These are phyloP conservation scores for Drosophila neutralis DNA, from an alignment of 2,888 invertebrate genomes.

Conservation along the genomic window DNA sequence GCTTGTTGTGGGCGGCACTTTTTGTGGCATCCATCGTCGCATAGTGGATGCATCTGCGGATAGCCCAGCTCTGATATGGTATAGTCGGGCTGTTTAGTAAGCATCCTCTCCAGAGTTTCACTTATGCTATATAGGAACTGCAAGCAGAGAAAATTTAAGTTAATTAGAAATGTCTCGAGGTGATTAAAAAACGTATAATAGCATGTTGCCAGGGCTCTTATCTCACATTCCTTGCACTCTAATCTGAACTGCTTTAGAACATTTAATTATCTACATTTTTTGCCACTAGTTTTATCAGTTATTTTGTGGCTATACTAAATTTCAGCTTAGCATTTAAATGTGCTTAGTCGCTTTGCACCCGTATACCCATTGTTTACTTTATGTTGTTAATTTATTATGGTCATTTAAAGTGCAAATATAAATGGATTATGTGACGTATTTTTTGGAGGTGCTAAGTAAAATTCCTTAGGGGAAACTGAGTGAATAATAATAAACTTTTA, in stretches of 20 bases:
- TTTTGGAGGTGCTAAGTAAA: not conserved
- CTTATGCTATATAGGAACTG: slow-evolving; percentile 58
- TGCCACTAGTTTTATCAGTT: not conserved
- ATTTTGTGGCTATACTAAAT: not conserved
- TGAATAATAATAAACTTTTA: not conserved
- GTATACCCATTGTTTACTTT: not conserved
- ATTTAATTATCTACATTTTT: slow-evolving; percentile 5
- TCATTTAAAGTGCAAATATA: not conserved
- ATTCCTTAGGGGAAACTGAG: not conserved
- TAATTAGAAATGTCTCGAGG: not conserved
- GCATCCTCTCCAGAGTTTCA: slow-evolving; percentile 45
- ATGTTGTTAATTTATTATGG: not conserved
- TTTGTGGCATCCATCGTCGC: slow-evolving; percentile 27
- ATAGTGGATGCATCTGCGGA: slow-evolving; percentile 66
- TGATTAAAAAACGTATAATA: not conserved
- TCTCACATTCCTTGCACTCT: slow-evolving; percentile 6
- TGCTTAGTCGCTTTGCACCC: not conserved
- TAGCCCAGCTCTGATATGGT: slow-evolving; percentile 80
- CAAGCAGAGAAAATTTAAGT: slow-evolving; percentile 8
- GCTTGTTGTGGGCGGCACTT: slow-evolving; percentile 37
- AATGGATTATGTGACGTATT: not conserved
- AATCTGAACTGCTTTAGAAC: slow-evolving; percentile 10
- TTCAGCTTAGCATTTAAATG: not conserved
- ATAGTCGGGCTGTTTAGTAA: slow-evolving; percentile 80
- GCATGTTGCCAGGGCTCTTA: not conserved